Evolutionary conservation across 2,888 invertebrate genomes (phyloP).

Genomic region (Siphlonurus alternatus): DNA sequence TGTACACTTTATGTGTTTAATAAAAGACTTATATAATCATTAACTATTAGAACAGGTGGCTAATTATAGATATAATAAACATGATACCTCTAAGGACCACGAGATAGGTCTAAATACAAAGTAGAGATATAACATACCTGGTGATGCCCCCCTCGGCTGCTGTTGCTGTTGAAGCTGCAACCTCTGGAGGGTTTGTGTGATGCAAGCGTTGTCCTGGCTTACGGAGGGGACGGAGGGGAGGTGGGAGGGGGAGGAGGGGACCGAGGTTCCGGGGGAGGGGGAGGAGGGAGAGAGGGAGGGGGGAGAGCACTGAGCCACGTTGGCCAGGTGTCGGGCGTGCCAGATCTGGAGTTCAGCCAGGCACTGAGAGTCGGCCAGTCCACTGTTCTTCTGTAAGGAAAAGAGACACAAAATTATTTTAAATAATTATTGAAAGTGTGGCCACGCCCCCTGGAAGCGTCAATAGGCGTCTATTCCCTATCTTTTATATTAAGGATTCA

Average conservation of each 20-base stretch:
- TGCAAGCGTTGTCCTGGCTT: slow-evolving; percentile 25
- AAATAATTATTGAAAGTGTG: no score
- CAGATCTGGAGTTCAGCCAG: slow-evolving; percentile 27
- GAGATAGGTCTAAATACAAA: no score
- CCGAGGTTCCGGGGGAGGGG: slow-evolving; percentile 21
- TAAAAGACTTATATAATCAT: no score
- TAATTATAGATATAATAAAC: no score
- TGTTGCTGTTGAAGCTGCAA: slow-evolving; percentile 24
- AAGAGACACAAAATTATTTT: background rate
- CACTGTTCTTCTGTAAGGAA: slow-evolving; percentile 23
- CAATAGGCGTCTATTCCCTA: no score
- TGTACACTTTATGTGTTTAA: no score
- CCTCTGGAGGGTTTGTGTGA: slow-evolving; percentile 41
- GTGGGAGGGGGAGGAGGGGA: slow-evolving; percentile 9
- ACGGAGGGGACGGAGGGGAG: slow-evolving; percentile 5
- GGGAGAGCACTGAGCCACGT: slow-evolving; percentile 20
- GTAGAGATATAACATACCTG: background rate
- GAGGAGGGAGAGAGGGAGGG: slow-evolving; percentile 24
- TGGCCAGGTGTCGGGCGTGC: slow-evolving; percentile 27
- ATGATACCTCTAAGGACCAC: no score
- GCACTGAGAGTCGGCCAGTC: slow-evolving; percentile 16
- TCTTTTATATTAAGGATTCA: no score
- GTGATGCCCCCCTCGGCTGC: slow-evolving; percentile 11
- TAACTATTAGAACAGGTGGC: no score
- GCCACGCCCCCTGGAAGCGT: no score